Evolutionary conservation across 2,797 vertebrate genomes (phyloP), one percentile per base, ranked within the genome.

Genomic region (Fratercula arctica): DNA sequence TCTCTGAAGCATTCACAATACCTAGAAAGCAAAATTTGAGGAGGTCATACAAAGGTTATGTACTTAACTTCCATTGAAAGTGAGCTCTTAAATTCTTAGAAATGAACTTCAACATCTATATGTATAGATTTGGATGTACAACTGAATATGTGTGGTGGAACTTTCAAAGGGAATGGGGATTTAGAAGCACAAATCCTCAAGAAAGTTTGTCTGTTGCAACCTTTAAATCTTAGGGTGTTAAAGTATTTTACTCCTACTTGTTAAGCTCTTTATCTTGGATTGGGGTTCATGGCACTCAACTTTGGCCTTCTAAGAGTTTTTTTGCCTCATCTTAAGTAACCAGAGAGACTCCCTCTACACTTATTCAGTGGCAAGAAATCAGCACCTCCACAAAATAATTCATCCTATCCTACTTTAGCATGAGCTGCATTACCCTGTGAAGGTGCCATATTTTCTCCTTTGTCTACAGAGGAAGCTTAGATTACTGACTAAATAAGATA

Each of bases 31-130:
- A 33, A 87, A 79, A n/a, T 61, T 7, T 50, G 11, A 13, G 3
- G 7, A 37, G 2, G 6, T 29, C 16, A 16, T 12, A 8, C 5
- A 37, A 75, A 6, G 5, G 1, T 64, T 78, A 41, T 3, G 2
- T 25, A 28, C 5, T 73, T 54, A 59, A 85, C 15, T 59, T 4
- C 2, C 13, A 59, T 3, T 28, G 21, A n/a, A 69, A 70, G 2
- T 3, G 25, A 57, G 5, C 1, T 46, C 12, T 39, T 67, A 48
- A 67, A 54, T 86, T 60, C 16, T 24, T 26, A 68, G 18, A 66
- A 81, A 79, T 68, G 1, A 56, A 18, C 19, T 85, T 85, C 20
- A 57, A 10, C 5, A 9, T n/a, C 25, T 57, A 1, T 16, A 28
- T 1, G 5, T 19, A 19, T 3, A 59, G 37, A 43, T 75, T 59